Percentiles rank a stretch among this genome's conserved stretches.
These are phyloP conservation scores for Periphyllus acericola DNA, from an alignment of 2,888 invertebrate genomes.

Conservation along the genomic window DNA sequence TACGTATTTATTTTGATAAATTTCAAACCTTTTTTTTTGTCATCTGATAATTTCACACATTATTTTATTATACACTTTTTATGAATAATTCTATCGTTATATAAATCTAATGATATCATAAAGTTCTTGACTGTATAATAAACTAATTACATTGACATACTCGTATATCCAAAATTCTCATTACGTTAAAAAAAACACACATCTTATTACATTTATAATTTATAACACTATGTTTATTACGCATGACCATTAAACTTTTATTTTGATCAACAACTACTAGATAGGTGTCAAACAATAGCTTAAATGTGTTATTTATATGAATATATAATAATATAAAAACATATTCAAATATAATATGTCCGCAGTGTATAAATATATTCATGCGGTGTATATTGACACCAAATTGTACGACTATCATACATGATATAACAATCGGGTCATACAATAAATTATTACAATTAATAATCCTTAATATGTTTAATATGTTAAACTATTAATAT, in stretches of 20 bases:
- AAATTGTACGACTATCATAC: too few species aligned
- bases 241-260: not conserved
- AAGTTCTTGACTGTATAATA: not conserved
- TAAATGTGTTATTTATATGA: not conserved
- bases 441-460: too few species aligned
- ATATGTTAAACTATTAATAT: too few species aligned
- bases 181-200: not conserved
- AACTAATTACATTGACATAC: not conserved
- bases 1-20: not conserved
- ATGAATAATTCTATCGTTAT: too few species aligned
- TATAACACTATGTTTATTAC: not conserved
- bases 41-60: not conserved
- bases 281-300: not conserved
- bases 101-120: too few species aligned
- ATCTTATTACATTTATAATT: too few species aligned
- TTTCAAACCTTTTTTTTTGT: not conserved
- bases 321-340: too few species aligned
- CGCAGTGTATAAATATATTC: too few species aligned
- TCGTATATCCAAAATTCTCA: not conserved
- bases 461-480: too few species aligned
- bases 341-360: too few species aligned
- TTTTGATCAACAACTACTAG: not conserved
- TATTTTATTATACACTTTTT: not conserved
- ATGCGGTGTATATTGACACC: too few species aligned
- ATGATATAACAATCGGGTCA: too few species aligned